phyloP scores from a whole-genome alignment of 2,888 invertebrate genomes.

The Acleris sparsana region DNA sequence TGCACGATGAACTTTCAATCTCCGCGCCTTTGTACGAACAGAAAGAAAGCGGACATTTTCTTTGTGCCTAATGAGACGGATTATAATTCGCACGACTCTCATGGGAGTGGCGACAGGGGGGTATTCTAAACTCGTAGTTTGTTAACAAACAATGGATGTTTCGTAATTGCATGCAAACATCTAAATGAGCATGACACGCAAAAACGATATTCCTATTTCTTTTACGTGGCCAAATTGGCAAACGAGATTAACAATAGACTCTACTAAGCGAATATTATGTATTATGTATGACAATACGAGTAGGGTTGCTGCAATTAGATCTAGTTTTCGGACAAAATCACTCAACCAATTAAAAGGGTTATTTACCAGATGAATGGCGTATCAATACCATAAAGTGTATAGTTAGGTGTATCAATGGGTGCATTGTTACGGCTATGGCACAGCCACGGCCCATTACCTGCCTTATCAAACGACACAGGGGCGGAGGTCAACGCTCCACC shows the following conservation, averaged over 20 bases:
- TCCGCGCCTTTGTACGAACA: constrained; percentile 56
- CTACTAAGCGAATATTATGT: neutral
- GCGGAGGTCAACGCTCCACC: constrained; percentile 35
- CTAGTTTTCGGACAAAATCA: constrained; percentile 10
- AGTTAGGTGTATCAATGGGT: constrained; percentile 33
- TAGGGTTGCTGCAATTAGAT: neutral
- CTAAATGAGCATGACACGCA: constrained; percentile 35
- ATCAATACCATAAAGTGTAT: constrained; percentile 32
- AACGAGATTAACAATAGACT: constrained; percentile 25
- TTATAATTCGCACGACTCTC: constrained; percentile 68
- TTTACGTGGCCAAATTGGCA: constrained; percentile 31
- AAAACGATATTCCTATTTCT: constrained; percentile 32
- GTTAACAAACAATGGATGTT: constrained; percentile 58
- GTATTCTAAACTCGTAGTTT: constrained; percentile 52
- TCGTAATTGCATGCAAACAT: constrained; percentile 52
- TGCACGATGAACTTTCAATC: constrained; percentile 72
- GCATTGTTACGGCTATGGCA: constrained; percentile 29
- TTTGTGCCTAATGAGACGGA: constrained; percentile 70
- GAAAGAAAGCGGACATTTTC: constrained; percentile 72
- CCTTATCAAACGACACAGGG: constrained; percentile 35
- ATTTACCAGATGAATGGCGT: constrained; percentile 33
- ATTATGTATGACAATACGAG: neutral
- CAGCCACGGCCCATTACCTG: constrained; percentile 31
- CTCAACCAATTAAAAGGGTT: constrained; percentile 31
- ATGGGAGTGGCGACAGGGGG: constrained; percentile 54